These are phyloP conservation scores for Psephotus haematonotus DNA, from an alignment of 2,113 vertebrate species.

Conservation along the genomic window DNA sequence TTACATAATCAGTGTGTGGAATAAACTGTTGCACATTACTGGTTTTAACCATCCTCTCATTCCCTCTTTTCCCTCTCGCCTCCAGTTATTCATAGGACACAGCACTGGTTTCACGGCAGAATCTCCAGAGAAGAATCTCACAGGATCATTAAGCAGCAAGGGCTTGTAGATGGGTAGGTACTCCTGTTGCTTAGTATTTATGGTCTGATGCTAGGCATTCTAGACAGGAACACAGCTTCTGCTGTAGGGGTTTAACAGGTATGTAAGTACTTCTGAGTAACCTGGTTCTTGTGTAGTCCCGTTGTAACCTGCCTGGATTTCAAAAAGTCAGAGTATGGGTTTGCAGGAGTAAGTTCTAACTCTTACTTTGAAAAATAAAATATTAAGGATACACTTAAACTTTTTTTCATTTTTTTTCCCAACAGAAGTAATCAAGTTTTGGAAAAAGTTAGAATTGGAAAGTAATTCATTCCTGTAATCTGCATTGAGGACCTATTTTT, in stretches of 20 bases:
- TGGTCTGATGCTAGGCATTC: background rate
- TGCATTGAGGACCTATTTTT: background rate
- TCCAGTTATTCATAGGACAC: constrained; percentile 94
- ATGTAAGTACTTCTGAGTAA: background rate
- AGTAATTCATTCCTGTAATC: background rate
- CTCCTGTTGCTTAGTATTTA: background rate
- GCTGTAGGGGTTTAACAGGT: background rate
- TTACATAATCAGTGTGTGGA: background rate
- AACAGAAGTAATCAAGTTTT: background rate
- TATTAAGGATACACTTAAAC: background rate
- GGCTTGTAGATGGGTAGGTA: constrained; percentile 94
- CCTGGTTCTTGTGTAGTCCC: background rate
- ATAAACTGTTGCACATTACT: background rate
- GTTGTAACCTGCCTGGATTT: background rate
- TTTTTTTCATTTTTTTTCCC: background rate
- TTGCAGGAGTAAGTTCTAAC: background rate
- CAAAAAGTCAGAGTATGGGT: background rate
- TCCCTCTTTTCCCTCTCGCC: background rate
- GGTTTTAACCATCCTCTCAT: background rate
- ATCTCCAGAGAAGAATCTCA: constrained; percentile 97
- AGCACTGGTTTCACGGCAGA: constrained; percentile 95
- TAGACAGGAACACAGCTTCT: background rate
- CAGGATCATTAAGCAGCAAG: constrained; percentile 92
- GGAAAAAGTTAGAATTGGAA: background rate
- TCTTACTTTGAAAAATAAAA: background rate